Conservation (phyloP, 2,888 invertebrate genomes). For the Calameuta idolon region DNA sequence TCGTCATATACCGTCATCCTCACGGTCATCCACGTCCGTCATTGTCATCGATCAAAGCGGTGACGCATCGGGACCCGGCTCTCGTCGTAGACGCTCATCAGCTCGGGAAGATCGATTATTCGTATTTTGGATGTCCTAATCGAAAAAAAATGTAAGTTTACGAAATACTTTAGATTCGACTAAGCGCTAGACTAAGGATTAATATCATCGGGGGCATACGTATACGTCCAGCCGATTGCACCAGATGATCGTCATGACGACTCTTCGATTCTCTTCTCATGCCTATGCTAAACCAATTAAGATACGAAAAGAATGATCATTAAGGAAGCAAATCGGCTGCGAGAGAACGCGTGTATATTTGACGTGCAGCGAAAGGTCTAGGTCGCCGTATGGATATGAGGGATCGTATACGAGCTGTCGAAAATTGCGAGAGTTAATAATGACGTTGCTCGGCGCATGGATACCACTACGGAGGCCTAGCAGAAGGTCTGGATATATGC, state of each 20-base stretch:
- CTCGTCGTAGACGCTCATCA: not conserved
- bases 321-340: slow-evolving; percentile 39
- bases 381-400: slow-evolving; percentile 38
- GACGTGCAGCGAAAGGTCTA: slow-evolving; percentile 54
- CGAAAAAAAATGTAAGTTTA: slow-evolving; percentile 56
- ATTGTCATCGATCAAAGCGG: not conserved
- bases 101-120: slow-evolving; percentile 30
- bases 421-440: not conserved
- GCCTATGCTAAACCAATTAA: not conserved
- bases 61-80: not conserved
- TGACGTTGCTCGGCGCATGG: not conserved
- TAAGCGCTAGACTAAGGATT: not conserved
- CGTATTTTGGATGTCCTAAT: slow-evolving; percentile 50
- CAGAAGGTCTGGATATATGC: not conserved
- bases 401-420: not conserved
- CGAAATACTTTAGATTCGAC: not conserved
- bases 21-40: not conserved
- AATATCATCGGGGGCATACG: not conserved
- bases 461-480: too few species aligned
- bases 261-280: not conserved
- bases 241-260: not conserved
- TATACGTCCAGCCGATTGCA: not conserved
- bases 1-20: not conserved
- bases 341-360: slow-evolving; percentile 30
- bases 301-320: not conserved